phyloP scores from a whole-genome alignment of 2,113 vertebrate genomes.

The Eolophus roseicapilla region DNA sequence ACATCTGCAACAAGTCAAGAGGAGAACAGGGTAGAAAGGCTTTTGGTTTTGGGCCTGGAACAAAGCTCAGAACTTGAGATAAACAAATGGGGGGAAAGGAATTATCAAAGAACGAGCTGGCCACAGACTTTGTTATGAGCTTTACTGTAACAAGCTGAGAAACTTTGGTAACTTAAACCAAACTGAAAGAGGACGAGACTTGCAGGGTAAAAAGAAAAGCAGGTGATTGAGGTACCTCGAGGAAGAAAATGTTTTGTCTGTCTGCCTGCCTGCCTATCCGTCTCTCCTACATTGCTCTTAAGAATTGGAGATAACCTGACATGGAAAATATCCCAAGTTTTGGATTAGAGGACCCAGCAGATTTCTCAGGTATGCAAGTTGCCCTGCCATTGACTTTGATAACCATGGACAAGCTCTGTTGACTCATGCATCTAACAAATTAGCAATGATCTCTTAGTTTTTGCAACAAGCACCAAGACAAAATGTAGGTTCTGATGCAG shows the following conservation, averaged over 20 bases:
- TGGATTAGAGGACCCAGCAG: neutral
- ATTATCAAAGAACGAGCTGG: slow-evolving; percentile 5
- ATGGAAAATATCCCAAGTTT: neutral
- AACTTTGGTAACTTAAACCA: slow-evolving; percentile 33
- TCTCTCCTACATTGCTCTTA: fast-evolving
- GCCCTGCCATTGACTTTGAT: neutral
- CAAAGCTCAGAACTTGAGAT: no score
- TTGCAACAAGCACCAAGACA: neutral
- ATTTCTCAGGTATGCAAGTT: neutral
- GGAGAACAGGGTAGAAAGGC: no score
- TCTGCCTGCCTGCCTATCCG: neutral
- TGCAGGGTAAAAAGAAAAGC: neutral
- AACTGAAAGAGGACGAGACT: neutral
- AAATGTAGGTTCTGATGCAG: fast-evolving
- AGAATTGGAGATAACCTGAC: neutral
- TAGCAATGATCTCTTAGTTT: neutral
- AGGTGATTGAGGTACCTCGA: neutral
- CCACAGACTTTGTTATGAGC: slow-evolving; percentile 44
- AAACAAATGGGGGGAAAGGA: no score
- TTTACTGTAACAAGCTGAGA: slow-evolving; percentile 39
- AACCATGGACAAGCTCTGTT: no score
- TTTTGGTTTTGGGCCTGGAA: no score
- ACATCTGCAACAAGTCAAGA: no score
- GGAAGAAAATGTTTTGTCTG: neutral
- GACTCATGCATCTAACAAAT: no score